Evolutionary conservation across 2,888 invertebrate genomes (phyloP).

Genomic region (Tolmerus cingulatus): DNA sequence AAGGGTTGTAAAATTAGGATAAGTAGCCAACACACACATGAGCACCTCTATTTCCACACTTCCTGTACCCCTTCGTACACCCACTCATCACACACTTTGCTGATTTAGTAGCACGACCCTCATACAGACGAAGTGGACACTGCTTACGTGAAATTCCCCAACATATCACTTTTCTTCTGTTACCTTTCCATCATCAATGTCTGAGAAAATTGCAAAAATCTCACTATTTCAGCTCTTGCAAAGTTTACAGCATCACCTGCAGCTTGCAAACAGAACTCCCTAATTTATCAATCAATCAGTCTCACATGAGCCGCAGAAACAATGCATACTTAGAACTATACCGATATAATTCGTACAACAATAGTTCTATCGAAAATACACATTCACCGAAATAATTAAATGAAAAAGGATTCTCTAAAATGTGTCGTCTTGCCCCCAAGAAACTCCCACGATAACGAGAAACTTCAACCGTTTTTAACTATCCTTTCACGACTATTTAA

Average conservation of each 20-base stretch:
- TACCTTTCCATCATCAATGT: constrained; percentile 16
- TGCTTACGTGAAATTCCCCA: constrained; percentile 23
- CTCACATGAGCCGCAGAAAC: background rate
- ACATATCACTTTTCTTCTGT: constrained; percentile 8
- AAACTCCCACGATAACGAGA: constrained; percentile 39
- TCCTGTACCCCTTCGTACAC: constrained; percentile 22
- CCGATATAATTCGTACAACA: background rate
- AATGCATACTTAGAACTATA: background rate
- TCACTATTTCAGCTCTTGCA: background rate
- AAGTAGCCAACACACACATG: constrained; percentile 34
- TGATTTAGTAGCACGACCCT: constrained; percentile 27
- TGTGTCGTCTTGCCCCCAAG: constrained; percentile 40
- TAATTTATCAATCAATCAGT: background rate
- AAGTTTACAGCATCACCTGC: background rate
- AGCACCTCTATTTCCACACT: constrained; percentile 25
- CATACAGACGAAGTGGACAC: constrained; percentile 15
- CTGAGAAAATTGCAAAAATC: background rate
- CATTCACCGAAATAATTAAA: background rate
- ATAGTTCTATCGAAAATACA: background rate
- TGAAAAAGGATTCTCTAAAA: background rate
- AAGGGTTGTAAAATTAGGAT: constrained; percentile 44
- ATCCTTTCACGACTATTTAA: constrained; percentile 45
- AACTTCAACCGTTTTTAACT: constrained; percentile 43
- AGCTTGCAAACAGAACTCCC: background rate
- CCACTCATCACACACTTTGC: constrained; percentile 33